A percentile compares a stretch with the other conserved stretches of the same genome.
phyloP scores from a whole-genome alignment of 2,113 vertebrate genomes.

The Carassius auratus region DNA sequence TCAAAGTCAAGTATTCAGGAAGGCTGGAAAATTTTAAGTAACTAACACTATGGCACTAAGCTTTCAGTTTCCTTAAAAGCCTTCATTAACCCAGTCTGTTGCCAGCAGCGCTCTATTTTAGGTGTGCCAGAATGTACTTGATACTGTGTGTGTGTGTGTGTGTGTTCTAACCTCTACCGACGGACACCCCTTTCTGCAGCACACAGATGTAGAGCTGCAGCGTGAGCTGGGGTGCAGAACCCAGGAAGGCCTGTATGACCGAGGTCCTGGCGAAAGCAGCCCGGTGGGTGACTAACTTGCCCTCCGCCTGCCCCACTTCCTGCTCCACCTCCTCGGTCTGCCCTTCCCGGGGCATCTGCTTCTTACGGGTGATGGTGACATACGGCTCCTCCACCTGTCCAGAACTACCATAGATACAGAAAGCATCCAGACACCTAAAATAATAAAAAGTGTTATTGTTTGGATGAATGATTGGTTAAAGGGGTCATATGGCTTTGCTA shows the following conservation, averaged over 20 bases:
- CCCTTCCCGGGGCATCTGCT: slow-evolving; percentile 87
- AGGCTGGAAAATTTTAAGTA: too few relatives aligned
- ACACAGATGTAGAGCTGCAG: slow-evolving; percentile 94
- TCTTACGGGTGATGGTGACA: slow-evolving; percentile 97
- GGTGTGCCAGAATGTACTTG: not conserved
- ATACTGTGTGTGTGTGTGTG: not conserved
- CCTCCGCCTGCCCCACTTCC: slow-evolving; percentile 94
- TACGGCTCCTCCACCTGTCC: slow-evolving; percentile 90
- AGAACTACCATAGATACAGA: slow-evolving; percentile 89
- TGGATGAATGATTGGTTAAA: not conserved
- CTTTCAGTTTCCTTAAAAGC: not conserved
- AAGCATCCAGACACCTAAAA: slow-evolving; percentile 91
- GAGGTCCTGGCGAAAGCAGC: slow-evolving; percentile 94
- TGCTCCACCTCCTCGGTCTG: slow-evolving; percentile 89
- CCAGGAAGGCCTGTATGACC: slow-evolving; percentile 96
- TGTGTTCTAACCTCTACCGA: slow-evolving; percentile 81
- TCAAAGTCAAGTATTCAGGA: too few relatives aligned
- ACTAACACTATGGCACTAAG: too few relatives aligned
- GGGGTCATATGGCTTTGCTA: too few relatives aligned
- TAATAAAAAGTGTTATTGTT: slow-evolving; percentile 9
- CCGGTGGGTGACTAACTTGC: slow-evolving; percentile 89
- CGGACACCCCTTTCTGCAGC: slow-evolving; percentile 81
- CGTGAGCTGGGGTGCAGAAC: slow-evolving; percentile 95
- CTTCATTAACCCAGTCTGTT: not conserved
- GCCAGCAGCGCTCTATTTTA: slow-evolving; percentile 11